Evolutionary conservation across 2,888 invertebrate species (phyloP), one percentile per base, ranked within the genome.

Genomic region (Liodrosophila aerea): DNA sequence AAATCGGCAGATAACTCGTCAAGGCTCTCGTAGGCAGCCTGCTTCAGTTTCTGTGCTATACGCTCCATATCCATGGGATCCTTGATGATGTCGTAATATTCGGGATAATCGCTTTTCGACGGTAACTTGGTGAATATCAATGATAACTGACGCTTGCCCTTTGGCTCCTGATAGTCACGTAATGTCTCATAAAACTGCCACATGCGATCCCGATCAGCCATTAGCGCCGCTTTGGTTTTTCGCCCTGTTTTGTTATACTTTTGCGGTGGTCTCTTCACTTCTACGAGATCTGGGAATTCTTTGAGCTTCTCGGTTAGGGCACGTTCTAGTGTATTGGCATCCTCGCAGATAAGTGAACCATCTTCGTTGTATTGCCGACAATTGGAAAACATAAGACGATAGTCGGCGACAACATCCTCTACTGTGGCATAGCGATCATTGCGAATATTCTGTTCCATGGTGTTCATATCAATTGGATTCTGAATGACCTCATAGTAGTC

Each of bases 321-420:
- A 65, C 94, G 93, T 87, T 98, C 98, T 51, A 99, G 91, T 22
- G 94, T 93, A 85, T 94, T 96, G 1, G 98, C 98, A 91, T 98
- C 98, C 80, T 97, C 96, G 86, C 97, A 98, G 73, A 99, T 98
- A 88, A 95, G 94, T 0, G 98, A 99, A 7, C 96, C 95, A 89
- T 98, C 96, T 90, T 99, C 98, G 88, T 99, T 99, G 90, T 97
- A 99, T 75, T 96, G 96, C 0, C 98, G 95, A 86, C 99, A 99
- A 91, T 99, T 99, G 57, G 94, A 93, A 90, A 99, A 99, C 98
- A 99, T 98, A n/a, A 98, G 91, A 71, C 95, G 92, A 83, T 94
- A 94, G 88, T 98, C 98, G 0, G 94, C 92, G 0, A 97, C 93
- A 72, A 98, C 92, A 78, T 98, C 97, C 56, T 97, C 96, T 29